Evolutionary conservation across 2,797 vertebrate genomes (phyloP), one percentile per base, ranked within the genome.

Genomic region (Petrocephalus schoutedeni): DNA sequence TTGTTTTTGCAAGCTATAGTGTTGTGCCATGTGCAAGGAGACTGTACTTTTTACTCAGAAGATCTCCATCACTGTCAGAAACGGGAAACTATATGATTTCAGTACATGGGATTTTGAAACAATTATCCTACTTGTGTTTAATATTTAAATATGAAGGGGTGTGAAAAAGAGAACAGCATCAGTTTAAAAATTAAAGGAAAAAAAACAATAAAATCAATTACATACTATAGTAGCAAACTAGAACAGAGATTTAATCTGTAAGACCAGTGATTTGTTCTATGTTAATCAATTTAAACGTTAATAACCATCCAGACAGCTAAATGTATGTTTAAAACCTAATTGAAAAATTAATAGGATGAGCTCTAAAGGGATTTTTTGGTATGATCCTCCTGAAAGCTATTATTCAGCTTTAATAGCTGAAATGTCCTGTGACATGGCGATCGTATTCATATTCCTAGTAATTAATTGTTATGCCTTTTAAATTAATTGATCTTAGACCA

Each of bases 271-370:
- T 89, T 89, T 82, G 83, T 85, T 71, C 88, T 90, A 16, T 87
- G 90, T 91, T 92, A 92, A 92, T 92, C 91, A 92, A 89, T 89
- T 89, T 87, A 89, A 89, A 89, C 86, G 87, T 87, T 89, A 87
- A 89, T 90, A 86, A 85, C 32, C 86, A 87, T 85, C 87, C 88
- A 85, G 88, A 89, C 89, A 87, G 87, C 90, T 88, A 89, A 86
- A 61, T 89, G 4, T 71, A 90, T 91, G 89, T 86, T 89, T 89
- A 89, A 87, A 87, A 88, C 88, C 67, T 92, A 92, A 91, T 92
- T 92, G 92, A 89, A 91, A 92, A 91, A 90, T 91, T 91, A 92
- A 92, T 92, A 90, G 90, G 88, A 88, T 90, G 87, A 85, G 86
- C 89, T 91, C 92, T 91, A 64, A 87, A 83, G 92, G 91, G 91